These are phyloP conservation scores for Ptilorrhoa leucosticta DNA, from an alignment of 2,113 vertebrate species.

Conservation along the genomic window DNA sequence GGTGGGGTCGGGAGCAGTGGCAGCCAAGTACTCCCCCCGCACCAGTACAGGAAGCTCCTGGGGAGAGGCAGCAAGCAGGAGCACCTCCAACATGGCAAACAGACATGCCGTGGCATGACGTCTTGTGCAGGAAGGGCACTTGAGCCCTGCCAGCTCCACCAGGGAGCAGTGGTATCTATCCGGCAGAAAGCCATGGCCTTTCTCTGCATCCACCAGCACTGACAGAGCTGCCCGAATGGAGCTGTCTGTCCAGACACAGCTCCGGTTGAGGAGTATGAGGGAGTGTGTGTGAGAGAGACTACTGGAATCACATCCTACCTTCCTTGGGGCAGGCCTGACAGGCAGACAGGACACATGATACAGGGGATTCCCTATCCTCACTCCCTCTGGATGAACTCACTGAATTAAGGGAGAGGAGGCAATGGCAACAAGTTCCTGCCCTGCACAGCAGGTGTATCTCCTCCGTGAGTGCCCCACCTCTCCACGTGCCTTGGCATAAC, in stretches of 20 bases:
- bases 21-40: too few relatives aligned
- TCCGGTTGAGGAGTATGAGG: background rate
- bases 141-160: background rate
- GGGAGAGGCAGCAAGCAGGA: background rate
- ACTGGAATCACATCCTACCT: background rate
- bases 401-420: background rate
- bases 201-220: rapidly evolving
- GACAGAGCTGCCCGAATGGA: background rate
- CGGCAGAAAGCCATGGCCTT: background rate
- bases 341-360: background rate
- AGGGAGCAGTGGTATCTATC: background rate
- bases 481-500: background rate
- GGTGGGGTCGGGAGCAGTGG: background rate
- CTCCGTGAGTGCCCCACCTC: background rate
- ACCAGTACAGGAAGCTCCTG: background rate
- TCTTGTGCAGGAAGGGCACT: background rate
- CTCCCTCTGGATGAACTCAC: background rate
- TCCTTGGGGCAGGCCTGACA: background rate
- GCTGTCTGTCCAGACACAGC: background rate
- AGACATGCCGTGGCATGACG: rapidly evolving
- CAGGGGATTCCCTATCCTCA: background rate
- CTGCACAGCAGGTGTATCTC: background rate
- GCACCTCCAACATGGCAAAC: background rate
- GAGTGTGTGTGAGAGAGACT: background rate
- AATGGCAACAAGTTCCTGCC: background rate